phyloP scores from a whole-genome alignment of 1,140 invertebrate genomes.

The Oppia nitens region DNA sequence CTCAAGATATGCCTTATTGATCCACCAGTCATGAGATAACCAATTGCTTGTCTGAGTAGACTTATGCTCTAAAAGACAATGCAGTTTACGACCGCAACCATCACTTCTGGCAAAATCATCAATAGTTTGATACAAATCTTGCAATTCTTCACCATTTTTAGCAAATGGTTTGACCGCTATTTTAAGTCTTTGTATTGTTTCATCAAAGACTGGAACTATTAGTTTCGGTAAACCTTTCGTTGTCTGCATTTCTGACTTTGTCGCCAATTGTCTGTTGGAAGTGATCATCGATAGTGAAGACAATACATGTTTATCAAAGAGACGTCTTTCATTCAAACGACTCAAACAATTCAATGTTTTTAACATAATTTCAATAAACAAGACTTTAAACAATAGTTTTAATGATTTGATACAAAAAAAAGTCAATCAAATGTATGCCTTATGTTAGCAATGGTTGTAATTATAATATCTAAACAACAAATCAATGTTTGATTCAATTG shows the following conservation, averaged over 20 bases:
- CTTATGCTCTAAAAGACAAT: background rate
- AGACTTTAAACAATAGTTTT: too few species aligned
- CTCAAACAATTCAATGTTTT: too few species aligned
- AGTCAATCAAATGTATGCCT: too few species aligned
- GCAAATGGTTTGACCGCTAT: background rate
- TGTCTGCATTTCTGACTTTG: background rate
- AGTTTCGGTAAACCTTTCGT: conserved; percentile 1
- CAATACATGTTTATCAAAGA: background rate
- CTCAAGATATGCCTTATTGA: conserved; percentile 7
- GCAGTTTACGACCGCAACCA: conserved; percentile 5
- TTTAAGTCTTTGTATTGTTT: conserved; percentile 8
- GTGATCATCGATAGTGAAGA: background rate
- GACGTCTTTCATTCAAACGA: too few species aligned
- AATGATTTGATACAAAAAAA: too few species aligned
- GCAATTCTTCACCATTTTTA: background rate
- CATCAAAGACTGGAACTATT: background rate
- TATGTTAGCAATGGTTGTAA: too few species aligned
- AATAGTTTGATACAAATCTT: background rate
- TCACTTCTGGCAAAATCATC: conserved; percentile 3
- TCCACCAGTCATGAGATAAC: conserved; percentile 11
- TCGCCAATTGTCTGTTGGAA: background rate
- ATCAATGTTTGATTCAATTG: too few species aligned
- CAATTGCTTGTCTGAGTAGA: background rate
- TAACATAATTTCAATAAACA: too few species aligned
- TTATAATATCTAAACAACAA: too few species aligned